Percentiles rank a stretch among this genome's conserved stretches.
Evolutionary conservation across 2,113 vertebrate genomes (phyloP).

Genomic region (Nannospalax galili): DNA sequence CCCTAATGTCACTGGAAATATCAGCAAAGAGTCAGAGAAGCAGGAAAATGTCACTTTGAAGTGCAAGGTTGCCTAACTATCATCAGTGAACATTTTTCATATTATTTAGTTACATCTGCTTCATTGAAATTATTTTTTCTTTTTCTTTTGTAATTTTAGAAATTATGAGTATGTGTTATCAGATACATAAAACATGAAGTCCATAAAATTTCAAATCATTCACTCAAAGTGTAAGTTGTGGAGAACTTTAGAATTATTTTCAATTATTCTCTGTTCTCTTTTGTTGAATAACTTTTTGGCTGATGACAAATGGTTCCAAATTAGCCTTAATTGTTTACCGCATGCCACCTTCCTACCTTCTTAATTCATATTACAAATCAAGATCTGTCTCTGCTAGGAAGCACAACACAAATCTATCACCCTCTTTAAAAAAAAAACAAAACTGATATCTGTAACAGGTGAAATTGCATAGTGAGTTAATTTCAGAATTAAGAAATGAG

Average conservation of each 20-base stretch:
- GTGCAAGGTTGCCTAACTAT: background rate
- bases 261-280: background rate
- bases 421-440: background rate
- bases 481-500: background rate
- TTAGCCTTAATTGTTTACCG: background rate
- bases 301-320: background rate
- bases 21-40: background rate
- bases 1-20: constrained; percentile 2
- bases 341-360: background rate
- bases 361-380: background rate
- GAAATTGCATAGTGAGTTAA: background rate
- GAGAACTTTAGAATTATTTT: background rate
- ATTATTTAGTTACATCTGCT: background rate
- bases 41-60: background rate
- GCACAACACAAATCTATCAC: background rate
- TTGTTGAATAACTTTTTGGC: background rate
- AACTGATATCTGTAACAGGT: background rate
- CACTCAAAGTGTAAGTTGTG: background rate
- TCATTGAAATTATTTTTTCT: background rate
- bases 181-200: background rate
- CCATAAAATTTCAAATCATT: background rate
- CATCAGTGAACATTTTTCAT: background rate
- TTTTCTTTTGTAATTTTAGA: background rate
- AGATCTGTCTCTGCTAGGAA: background rate
- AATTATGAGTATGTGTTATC: background rate